These are phyloP conservation scores for Meloidogyne chitwoodi DNA, from an alignment of 1,140 invertebrate species.

Conservation along the genomic window DNA sequence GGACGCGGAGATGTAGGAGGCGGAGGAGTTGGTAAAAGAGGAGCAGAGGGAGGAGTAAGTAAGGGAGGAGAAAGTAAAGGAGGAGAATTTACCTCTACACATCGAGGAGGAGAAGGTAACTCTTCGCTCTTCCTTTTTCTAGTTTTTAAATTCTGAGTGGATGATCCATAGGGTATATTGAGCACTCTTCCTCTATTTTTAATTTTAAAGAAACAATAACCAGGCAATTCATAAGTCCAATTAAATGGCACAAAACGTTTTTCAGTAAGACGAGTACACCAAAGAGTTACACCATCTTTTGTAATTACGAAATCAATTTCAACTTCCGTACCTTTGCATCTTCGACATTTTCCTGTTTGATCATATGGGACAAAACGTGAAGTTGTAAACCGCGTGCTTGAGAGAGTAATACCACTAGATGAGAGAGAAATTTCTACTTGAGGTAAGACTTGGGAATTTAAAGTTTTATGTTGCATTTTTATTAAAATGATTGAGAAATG, in stretches of 20 bases:
- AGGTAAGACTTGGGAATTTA: background rate
- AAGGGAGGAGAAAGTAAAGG: too few relatives aligned
- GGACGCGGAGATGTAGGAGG: background rate
- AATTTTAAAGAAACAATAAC: slow-evolving; percentile 1
- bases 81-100: too few relatives aligned
- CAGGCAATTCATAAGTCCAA: background rate
- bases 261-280: background rate
- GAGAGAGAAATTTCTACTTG: background rate
- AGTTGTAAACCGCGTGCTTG: background rate
- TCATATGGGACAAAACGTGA: background rate
- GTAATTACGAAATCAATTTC: too few relatives aligned
- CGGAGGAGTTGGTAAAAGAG: too few relatives aligned
- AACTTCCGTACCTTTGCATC: too few relatives aligned
- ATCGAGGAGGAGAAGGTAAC: too few relatives aligned
- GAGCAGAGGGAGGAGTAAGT: too few relatives aligned
- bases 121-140: too few relatives aligned
- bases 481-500: too few relatives aligned
- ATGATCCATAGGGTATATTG: background rate
- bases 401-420: background rate
- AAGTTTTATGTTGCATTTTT: too few relatives aligned
- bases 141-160: background rate
- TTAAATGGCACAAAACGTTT: background rate
- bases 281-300: background rate
- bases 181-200: background rate
- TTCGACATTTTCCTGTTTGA: background rate